Percentiles rank a stretch among this genome's conserved stretches.
phyloP scores from a whole-genome alignment of 2,113 vertebrate species.

The Cyprinodon tularosa region DNA sequence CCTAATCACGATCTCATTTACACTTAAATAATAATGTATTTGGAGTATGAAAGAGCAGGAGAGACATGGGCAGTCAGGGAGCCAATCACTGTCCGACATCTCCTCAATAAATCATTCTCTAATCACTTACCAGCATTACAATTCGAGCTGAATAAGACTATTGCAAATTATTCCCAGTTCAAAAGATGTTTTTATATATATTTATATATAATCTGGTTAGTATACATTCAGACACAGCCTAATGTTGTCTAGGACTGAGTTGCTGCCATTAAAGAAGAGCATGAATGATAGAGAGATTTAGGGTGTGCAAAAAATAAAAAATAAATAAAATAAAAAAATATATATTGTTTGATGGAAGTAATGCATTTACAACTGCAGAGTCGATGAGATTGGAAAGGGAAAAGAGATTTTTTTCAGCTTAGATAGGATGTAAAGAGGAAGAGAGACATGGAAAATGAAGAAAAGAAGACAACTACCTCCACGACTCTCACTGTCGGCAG shows the following conservation, averaged over 20 bases:
- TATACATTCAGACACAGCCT: background rate
- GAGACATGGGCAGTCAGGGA: constrained; percentile 55
- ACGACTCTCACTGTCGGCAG: constrained; percentile 98
- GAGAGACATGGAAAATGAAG: constrained; percentile 64
- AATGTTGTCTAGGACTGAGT: background rate
- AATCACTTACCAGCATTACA: constrained; percentile 69
- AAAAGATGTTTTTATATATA: background rate
- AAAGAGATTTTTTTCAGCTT: constrained; percentile 38
- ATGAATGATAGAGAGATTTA: constrained; percentile 10
- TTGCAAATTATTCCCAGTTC: constrained; percentile 23
- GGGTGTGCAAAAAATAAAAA: too few relatives aligned
- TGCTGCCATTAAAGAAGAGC: background rate
- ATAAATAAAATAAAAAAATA: background rate
- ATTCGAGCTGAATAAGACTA: constrained; percentile 11
- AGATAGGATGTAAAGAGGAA: constrained; percentile 49
- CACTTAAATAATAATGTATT: constrained; percentile 70
- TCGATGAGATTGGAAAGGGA: constrained; percentile 43
- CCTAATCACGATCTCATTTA: constrained; percentile 80
- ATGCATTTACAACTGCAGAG: constrained; percentile 34
- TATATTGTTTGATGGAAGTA: constrained; percentile 12
- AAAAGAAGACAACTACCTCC: constrained; percentile 94
- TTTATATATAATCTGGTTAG: background rate
- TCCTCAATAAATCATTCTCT: constrained; percentile 56
- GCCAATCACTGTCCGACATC: constrained; percentile 53
- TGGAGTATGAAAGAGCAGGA: constrained; percentile 66